Conservation (phyloP, 2,113 vertebrate genomes). For the Serinus canaria region DNA sequence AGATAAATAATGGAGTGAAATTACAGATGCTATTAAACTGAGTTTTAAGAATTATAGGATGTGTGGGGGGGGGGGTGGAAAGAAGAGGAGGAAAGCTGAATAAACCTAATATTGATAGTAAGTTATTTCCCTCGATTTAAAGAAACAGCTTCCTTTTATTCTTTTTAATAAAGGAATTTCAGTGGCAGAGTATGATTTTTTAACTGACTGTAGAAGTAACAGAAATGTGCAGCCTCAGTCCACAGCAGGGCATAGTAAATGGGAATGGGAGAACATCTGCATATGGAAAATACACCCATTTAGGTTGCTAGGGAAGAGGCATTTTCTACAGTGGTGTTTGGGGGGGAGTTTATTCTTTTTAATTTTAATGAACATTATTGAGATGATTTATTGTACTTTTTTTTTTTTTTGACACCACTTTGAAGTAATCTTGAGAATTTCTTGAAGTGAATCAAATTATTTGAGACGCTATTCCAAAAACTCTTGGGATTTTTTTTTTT, state of each 20-base stretch:
- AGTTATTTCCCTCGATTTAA: neutral
- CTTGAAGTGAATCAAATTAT: neutral
- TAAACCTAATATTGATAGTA: neutral
- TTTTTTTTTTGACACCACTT: neutral
- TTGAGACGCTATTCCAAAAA: neutral
- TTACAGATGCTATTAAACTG: neutral
- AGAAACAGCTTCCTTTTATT: neutral
- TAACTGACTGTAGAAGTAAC: neutral
- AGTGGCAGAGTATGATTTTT: neutral
- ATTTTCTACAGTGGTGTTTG: neutral
- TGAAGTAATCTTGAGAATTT: neutral
- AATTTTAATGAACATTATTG: neutral
- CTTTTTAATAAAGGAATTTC: neutral
- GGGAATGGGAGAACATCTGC: neutral
- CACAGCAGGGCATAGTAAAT: neutral
- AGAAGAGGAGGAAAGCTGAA: neutral
- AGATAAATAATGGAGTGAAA: slow-evolving; percentile 8
- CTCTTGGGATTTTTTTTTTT: neutral
- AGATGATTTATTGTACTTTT: neutral
- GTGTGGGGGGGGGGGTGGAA: neutral
- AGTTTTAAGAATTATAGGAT: neutral
- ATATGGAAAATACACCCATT: neutral
- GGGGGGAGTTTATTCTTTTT: neutral
- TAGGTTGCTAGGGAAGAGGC: neutral
- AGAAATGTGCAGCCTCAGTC: neutral